Base-by-base conservation (phyloP, 2,113 vertebrate species). In the Paramisgurnus dabryanus region DNA sequence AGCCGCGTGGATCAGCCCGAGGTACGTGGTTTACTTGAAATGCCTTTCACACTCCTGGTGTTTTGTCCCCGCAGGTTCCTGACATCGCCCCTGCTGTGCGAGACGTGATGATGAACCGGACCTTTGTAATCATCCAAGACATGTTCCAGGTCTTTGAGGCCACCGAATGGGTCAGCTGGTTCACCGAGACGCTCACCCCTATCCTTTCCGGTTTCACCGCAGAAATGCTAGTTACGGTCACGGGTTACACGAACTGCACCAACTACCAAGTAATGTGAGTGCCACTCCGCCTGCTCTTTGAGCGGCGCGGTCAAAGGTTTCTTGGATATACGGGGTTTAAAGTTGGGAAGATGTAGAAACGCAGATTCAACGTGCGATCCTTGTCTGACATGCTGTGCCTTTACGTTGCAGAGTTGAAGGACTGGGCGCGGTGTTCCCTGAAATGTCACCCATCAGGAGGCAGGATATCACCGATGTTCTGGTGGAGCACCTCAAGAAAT, bases 71-170 rank as follows among this genome's bases (percentile, higher is more conserved):
- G 40, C 80, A 82, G 80, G n/a, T 55, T 12, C 43, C 34, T 6
- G 47, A 41, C 7, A 82, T 82, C 55, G 4, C 10, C 13, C 66
- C 66, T 2, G 18, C 58, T n/a, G 72, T 84, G 67, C 80, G 79
- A 78, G 87, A 86, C 61, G 45, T 61, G 5, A 6, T 80, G 39
- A 87, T 85, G 87, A 86, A 88, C 39, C 69, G 13, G 88, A 93
- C 85, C 50, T 88, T 86, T 65, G 3, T 0, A 22, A 74, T 88
- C 83, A 79, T 89, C 80, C 45, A 43, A 34, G 12, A 0, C 7
- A 4, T 61, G n/a, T 57, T 78, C 63, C n/a, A 11, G 5, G 0
- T 40, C 1, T 84, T 81, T 81, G 69, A 68, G 9, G 27, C 27
- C 9, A 0, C 8, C 6, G 68, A 64, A 22, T 84, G 69, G 76